Conservation (phyloP, 2,888 invertebrate genomes). For the Drosophila anomelani region DNA sequence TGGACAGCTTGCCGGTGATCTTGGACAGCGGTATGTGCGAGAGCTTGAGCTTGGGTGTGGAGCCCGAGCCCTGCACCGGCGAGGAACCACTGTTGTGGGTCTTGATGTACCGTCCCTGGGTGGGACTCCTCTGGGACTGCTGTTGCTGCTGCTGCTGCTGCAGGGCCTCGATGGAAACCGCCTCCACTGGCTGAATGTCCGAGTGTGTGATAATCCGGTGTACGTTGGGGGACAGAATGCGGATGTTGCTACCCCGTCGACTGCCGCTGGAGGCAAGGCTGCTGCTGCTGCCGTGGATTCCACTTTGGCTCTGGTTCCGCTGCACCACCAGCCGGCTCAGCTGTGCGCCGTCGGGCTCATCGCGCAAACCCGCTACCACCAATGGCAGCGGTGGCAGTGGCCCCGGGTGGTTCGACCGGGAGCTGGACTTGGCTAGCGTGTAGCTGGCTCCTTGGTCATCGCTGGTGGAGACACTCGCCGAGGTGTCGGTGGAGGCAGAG, state of each 20-base stretch:
- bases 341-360: conserved; percentile 69
- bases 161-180: conserved; percentile 80
- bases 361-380: conserved; percentile 65
- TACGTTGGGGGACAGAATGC: conserved; percentile 85
- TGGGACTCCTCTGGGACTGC: conserved; percentile 58
- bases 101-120: conserved; percentile 68
- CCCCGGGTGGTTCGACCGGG: conserved; percentile 27
- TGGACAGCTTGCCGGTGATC: conserved; percentile 82
- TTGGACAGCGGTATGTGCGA: conserved; percentile 83
- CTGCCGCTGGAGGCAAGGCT: conserved; percentile 61
- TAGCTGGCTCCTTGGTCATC: conserved; percentile 63
- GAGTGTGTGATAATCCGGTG: conserved; percentile 86
- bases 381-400: conserved; percentile 29
- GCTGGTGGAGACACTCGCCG: conserved; percentile 56
- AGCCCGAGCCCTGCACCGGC: background rate
- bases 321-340: conserved; percentile 61
- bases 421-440: conserved; percentile 38
- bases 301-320: conserved; percentile 49
- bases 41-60: conserved; percentile 68
- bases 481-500: conserved; percentile 27
- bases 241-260: conserved; percentile 81
- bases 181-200: conserved; percentile 83
- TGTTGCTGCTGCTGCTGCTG: conserved; percentile 73
- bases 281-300: conserved; percentile 59
- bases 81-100: conserved; percentile 11